Base-by-base conservation (phyloP, 1,140 invertebrate genomes). In the Oryctes rhinoceros region DNA sequence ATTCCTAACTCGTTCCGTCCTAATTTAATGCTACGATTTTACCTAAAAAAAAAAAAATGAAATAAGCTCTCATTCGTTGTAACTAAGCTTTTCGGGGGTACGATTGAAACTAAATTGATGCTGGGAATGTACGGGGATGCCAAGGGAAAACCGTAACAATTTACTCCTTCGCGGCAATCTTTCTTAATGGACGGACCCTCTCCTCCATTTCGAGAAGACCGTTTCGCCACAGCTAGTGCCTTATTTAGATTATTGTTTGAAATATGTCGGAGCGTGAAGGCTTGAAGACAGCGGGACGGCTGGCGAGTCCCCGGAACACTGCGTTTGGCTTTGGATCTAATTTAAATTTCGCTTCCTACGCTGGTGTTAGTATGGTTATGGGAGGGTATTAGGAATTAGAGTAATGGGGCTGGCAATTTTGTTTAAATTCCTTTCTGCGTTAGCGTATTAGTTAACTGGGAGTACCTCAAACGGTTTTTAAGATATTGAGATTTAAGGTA, bases 181-280 rank as follows among this genome's bases (percentile, higher is more conserved):
- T n/a, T 6, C 53, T n/a, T 59, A 59, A 59, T 59, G 53, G 53
- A 59, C 15, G 5, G 0, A 59, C 2, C 53, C 15, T 59, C 15
- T 15, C 3, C 53, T 18, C n/a, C 18, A 7, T 18, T 18, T 18
- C 13, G 18, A 18, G n/a, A 59, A 18, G 5, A 59, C 15, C n/a
- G 53, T 59, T 59, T 18, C 53, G 15, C 53, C n/a, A 59, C 53
- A n/a, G 53, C 53, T 59, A 59, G 5, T 44, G 39, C 39, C 53
- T 59, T 59, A 59, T 18, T 59, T 59, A 59, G 53, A 59, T 59
- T 59, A 59, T 59, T 59, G 53, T 59, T 59, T 59, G 5, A 18
- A 18, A 59, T 59, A 59, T 18, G 53, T 59, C 18, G 53, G 53
- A 6, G 15, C 15, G 53, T 18, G 6, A 30, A 30, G 24, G 18